Percentiles rank a stretch among this genome's conserved stretches.
Evolutionary conservation across 2,113 vertebrate genomes (phyloP).

Genomic region (Pica pica): DNA sequence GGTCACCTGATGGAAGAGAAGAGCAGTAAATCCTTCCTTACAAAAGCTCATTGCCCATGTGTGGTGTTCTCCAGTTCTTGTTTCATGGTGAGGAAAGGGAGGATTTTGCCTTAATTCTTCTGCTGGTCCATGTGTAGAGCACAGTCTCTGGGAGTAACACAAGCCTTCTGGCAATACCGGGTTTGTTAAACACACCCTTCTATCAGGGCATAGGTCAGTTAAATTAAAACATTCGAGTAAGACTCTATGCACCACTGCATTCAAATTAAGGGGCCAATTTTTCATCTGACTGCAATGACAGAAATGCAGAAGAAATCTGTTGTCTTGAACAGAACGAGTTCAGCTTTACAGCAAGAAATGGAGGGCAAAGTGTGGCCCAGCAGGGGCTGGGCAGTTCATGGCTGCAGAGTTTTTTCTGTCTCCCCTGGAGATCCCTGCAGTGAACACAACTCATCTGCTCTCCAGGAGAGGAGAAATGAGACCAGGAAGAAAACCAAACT

Average conservation of each 20-base stretch:
- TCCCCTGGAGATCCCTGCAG: not conserved
- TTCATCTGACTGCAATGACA: not conserved
- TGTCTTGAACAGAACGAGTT: not conserved
- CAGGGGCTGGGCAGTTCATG: not conserved
- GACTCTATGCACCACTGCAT: not conserved
- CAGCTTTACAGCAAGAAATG: not conserved
- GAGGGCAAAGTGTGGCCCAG: not conserved
- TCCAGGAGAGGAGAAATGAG: not conserved
- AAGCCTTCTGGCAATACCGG: not conserved
- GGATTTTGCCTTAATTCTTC: not conserved
- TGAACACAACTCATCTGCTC: not conserved
- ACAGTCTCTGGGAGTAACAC: not conserved
- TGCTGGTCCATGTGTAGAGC: not conserved
- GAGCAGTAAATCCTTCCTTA: not conserved
- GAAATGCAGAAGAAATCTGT: not conserved
- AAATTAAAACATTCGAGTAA: not conserved
- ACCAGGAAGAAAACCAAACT: not conserved
- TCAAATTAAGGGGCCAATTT: not conserved
- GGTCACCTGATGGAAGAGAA: slow-evolving; percentile 76
- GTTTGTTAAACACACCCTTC: not conserved
- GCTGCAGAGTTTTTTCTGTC: not conserved
- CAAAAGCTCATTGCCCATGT: not conserved
- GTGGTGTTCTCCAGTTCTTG: not conserved
- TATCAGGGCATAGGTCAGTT: not conserved
- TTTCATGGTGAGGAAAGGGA: not conserved